Evolutionary conservation across 2,113 vertebrate genomes (phyloP).

Genomic region (Pitta sordida): DNA sequence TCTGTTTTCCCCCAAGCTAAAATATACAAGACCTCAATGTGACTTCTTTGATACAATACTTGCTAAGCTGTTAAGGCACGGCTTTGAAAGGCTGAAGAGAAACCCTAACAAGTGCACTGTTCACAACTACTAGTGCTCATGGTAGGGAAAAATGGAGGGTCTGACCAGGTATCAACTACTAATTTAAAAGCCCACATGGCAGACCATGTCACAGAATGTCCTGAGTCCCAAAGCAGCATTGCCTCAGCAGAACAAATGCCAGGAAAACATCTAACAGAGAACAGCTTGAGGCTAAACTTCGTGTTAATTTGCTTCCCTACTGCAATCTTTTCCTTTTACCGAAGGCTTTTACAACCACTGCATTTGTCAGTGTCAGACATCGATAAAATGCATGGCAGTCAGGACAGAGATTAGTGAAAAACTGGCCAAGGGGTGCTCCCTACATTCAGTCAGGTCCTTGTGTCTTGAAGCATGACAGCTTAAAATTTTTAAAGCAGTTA

Average conservation of each 20-base stretch:
- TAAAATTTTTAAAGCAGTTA: neutral
- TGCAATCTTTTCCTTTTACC: neutral
- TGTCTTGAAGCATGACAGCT: neutral
- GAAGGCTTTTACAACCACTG: neutral
- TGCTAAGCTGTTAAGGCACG: neutral
- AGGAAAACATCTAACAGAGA: neutral
- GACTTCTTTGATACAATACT: neutral
- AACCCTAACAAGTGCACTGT: neutral
- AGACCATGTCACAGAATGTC: neutral
- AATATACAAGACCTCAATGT: neutral
- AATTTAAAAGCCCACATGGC: neutral
- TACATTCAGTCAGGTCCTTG: neutral
- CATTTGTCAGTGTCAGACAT: neutral
- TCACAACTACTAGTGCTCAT: neutral
- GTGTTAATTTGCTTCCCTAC: neutral
- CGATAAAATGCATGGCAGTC: neutral
- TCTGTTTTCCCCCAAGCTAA: neutral
- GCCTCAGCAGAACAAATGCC: neutral
- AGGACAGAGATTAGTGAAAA: neutral
- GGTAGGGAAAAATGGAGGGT: neutral
- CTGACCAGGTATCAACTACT: constrained; percentile 1
- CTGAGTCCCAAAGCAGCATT: neutral
- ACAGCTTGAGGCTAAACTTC: neutral
- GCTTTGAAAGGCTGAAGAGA: neutral
- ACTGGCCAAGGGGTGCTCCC: neutral